Conservation (phyloP, 1,140 invertebrate species). For the Ceratina japonica region DNA sequence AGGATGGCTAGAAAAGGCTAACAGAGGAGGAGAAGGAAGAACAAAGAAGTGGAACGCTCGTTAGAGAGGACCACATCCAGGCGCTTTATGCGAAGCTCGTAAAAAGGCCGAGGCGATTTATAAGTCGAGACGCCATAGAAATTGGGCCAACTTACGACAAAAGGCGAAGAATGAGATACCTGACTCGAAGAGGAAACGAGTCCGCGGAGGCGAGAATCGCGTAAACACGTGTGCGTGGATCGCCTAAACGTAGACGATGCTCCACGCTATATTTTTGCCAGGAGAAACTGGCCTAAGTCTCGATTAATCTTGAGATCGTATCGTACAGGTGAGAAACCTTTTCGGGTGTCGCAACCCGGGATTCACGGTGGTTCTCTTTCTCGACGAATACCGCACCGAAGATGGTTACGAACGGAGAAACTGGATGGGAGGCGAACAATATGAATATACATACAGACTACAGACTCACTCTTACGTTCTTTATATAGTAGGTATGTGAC, state of each 20-base stretch:
- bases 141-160: slow-evolving; percentile 60
- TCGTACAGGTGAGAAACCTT: neutral
- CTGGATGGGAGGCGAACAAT: neutral
- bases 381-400: slow-evolving; percentile 43
- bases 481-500: neutral
- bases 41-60: slow-evolving; percentile 24
- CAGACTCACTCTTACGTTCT: neutral
- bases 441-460: neutral
- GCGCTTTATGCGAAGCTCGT: slow-evolving; percentile 55
- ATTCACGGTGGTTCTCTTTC: slow-evolving; percentile 4
- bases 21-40: neutral
- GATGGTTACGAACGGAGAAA: slow-evolving; percentile 22
- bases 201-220: neutral
- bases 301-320: slow-evolving; percentile 48
- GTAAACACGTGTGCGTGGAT: slow-evolving; percentile 30
- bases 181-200: neutral
- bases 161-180: slow-evolving; percentile 26
- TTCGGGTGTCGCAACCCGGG: slow-evolving; percentile 24
- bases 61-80: slow-evolving; percentile 41
- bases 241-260: slow-evolving; percentile 18
- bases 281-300: slow-evolving; percentile 10
- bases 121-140: slow-evolving; percentile 55
- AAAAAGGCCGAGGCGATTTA: slow-evolving; percentile 58
- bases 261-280: slow-evolving; percentile 19
- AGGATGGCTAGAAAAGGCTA: neutral